A percentile compares a stretch with the other conserved stretches of the same genome.
phyloP scores from a whole-genome alignment of 2,797 vertebrate genomes.

The Zalophus californianus region DNA sequence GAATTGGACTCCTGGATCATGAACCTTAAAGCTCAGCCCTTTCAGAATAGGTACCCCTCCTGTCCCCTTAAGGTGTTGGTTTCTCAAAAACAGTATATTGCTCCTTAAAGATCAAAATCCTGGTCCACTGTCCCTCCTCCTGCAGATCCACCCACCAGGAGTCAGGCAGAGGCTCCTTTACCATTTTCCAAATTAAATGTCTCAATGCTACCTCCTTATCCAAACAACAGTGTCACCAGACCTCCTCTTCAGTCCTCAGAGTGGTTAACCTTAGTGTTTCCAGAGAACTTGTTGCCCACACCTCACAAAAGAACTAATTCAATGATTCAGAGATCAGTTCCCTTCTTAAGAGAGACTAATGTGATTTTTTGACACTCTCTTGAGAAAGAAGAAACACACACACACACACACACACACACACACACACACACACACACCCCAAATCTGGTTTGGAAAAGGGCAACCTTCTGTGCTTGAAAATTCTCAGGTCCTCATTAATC shows the following conservation, averaged over 20 bases:
- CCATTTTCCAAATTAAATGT: neutral
- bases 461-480: neutral
- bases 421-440: neutral
- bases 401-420: neutral
- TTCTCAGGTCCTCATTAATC: neutral
- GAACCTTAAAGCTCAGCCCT: neutral
- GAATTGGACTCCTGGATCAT: neutral
- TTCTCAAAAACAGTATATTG: neutral
- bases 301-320: neutral
- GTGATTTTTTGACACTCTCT: neutral
- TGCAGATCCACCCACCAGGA: neutral
- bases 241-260: neutral
- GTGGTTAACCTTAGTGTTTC: neutral
- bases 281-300: neutral
- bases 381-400: neutral
- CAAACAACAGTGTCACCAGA: neutral
- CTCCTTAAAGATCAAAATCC: neutral
- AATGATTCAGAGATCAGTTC: neutral
- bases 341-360: neutral
- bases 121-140: neutral
- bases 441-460: neutral
- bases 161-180: neutral
- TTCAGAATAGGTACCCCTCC: neutral
- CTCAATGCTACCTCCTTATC: neutral
- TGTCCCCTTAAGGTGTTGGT: neutral